Percentiles rank a stretch among this genome's conserved stretches.
Evolutionary conservation across 64 coral and sea anemone species (phyloP).

Genomic region (Stylophora pistillata): DNA sequence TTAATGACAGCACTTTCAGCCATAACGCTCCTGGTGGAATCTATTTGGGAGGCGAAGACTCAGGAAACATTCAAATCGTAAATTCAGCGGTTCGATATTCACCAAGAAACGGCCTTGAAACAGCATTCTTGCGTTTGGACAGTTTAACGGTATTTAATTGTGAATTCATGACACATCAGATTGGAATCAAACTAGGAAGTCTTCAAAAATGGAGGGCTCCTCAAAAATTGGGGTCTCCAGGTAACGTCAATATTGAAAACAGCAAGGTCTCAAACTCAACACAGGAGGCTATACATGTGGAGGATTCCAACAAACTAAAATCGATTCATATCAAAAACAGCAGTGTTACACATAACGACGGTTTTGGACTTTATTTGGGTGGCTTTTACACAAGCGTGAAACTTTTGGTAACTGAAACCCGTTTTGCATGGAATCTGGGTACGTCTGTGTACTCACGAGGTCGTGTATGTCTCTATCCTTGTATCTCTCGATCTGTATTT

Average conservation of each 20-base stretch:
- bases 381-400: background rate
- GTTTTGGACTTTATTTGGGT: background rate
- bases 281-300: background rate
- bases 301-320: background rate
- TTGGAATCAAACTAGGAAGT: background rate
- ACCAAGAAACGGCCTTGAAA: background rate
- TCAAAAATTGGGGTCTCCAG: background rate
- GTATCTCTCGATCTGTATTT: background rate
- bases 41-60: background rate
- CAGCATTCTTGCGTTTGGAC: background rate
- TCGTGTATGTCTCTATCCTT: background rate
- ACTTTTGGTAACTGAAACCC: background rate
- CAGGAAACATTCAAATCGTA: background rate
- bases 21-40: background rate
- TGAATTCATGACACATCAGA: background rate
- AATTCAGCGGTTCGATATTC: background rate
- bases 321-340: background rate
- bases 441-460: background rate
- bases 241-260: background rate
- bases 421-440: background rate
- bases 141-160: background rate
- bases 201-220: too few relatives aligned
- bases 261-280: background rate
- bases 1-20: background rate
- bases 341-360: background rate